Evolutionary conservation across 2,113 vertebrate genomes (phyloP), one percentile per base, ranked within the genome.

Genomic region (Apodemus speciosus): DNA sequence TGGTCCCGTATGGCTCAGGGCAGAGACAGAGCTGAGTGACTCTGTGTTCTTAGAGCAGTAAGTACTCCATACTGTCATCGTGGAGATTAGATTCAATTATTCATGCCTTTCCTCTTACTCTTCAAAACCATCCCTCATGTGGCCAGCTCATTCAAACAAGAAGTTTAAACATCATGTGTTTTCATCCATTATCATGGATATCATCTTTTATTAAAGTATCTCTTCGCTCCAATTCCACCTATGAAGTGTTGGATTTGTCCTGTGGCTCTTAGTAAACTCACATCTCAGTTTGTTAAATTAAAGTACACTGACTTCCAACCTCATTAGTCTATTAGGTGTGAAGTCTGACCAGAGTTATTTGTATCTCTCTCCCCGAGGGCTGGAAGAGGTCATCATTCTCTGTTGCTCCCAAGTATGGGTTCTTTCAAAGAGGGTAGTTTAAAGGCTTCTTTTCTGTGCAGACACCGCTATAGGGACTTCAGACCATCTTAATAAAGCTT

Each of bases 341-440:
- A 49, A 79, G n/a, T 80, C 25, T 76, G 30, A 56, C 88, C 25
- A 81, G 80, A 11, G 43, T 89, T 95, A 53, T 89, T 92, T 81
- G 58, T 21, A 38, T 10, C 4, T 27, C 76, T 11, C 49, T 23
- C 40, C 51, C 11, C 2, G 18, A 73, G 69, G 72, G 7, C 46
- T 90, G 20, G n/a, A 85, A 76, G 62, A 85, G 38, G 32, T 81
- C 15, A 72, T 18, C 3, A 1, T 73, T 95, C 27, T 68, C 27
- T 68, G 40, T 66, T 88, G 85, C 27, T 89, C 14, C n/a, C 16
- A 56, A 40, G n/a, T 6, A 49, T 93, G 79, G 3, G 35, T 58
- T 25, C 77, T 38, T 80, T 58, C 56, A 15, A 58, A 38, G 77
- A 80, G 3, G 35, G 20, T 35, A 72, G 76, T 73, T 56, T 73